Evolutionary conservation across 2,888 invertebrate species (phyloP).

Genomic region (Nasonia oneida): DNA sequence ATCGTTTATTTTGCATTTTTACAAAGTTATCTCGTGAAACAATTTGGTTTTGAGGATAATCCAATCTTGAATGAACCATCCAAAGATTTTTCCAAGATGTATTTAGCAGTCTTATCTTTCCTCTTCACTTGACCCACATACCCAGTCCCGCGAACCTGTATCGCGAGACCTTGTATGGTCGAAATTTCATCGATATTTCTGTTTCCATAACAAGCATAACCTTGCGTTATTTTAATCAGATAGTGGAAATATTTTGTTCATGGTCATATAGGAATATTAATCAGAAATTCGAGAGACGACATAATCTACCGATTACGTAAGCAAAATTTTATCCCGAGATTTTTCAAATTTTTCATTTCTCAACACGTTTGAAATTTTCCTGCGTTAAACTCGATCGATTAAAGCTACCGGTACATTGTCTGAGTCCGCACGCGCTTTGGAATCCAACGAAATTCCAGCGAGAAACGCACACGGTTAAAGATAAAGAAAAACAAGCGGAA

Average conservation of each 20-base stretch:
- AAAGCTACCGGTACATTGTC: neutral
- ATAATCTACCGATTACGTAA: neutral
- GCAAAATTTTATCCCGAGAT: neutral
- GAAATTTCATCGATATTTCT: neutral
- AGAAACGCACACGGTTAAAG: neutral
- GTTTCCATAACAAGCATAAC: neutral
- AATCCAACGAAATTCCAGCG: neutral
- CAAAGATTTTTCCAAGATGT: too few relatives aligned
- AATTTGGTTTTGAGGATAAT: neutral
- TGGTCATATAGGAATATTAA: neutral
- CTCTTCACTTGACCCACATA: neutral
- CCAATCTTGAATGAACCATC: too few relatives aligned
- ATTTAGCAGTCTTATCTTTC: neutral
- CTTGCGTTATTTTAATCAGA: neutral
- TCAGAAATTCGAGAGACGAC: neutral
- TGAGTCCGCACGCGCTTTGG: neutral
- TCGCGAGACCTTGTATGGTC: neutral
- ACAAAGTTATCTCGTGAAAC: neutral
- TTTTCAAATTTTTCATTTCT: neutral
- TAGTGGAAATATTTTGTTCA: neutral
- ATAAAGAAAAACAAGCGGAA: conserved; percentile 24
- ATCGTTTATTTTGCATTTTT: neutral
- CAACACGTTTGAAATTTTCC: neutral
- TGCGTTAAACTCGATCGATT: neutral
- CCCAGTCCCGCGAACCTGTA: neutral